Evolutionary conservation across 92 coral and sea anemone genomes (phyloP).

Genomic region (Palythoa heliodiscus): DNA sequence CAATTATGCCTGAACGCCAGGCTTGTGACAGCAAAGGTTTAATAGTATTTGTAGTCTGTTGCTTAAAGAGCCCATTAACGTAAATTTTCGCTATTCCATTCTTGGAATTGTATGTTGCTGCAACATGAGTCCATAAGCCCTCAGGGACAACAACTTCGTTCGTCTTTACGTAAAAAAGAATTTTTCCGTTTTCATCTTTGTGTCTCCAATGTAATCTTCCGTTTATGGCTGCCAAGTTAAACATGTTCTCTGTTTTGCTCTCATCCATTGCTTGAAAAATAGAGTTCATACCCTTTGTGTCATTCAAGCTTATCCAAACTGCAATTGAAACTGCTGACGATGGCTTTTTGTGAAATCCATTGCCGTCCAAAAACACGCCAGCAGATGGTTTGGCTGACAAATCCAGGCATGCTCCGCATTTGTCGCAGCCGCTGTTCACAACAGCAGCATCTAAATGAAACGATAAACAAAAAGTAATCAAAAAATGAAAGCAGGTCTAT

Average conservation of each 20-base stretch:
- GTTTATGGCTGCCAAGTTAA: slow-evolving; percentile 83
- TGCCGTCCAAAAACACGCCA: slow-evolving; percentile 73
- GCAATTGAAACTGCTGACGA: slow-evolving; percentile 83
- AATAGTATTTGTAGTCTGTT: slow-evolving; percentile 55
- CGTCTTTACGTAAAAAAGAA: slow-evolving; percentile 76
- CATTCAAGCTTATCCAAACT: slow-evolving; percentile 92
- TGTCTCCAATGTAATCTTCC: slow-evolving; percentile 91
- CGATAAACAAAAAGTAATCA: neutral
- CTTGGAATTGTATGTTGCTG: slow-evolving; percentile 84
- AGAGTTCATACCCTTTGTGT: slow-evolving; percentile 85
- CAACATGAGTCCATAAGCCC: slow-evolving; percentile 95
- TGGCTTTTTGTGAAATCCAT: slow-evolving; percentile 80
- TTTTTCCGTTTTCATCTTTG: slow-evolving; percentile 63
- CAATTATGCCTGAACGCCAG: slow-evolving; percentile 85
- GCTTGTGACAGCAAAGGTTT: slow-evolving; percentile 75
- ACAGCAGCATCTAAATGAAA: slow-evolving; percentile 75
- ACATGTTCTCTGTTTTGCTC: slow-evolving; percentile 60
- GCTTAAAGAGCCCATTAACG: slow-evolving; percentile 87
- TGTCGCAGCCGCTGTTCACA: slow-evolving; percentile 91
- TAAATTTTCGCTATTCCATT: slow-evolving; percentile 85
- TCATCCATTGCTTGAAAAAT: slow-evolving; percentile 82
- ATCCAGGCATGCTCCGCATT: slow-evolving; percentile 98
- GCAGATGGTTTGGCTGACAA: slow-evolving; percentile 75
- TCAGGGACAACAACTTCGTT: slow-evolving; percentile 91
- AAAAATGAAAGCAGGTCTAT: no score